Conservation (phyloP, 2,113 vertebrate genomes). For the Galeopterus variegatus region DNA sequence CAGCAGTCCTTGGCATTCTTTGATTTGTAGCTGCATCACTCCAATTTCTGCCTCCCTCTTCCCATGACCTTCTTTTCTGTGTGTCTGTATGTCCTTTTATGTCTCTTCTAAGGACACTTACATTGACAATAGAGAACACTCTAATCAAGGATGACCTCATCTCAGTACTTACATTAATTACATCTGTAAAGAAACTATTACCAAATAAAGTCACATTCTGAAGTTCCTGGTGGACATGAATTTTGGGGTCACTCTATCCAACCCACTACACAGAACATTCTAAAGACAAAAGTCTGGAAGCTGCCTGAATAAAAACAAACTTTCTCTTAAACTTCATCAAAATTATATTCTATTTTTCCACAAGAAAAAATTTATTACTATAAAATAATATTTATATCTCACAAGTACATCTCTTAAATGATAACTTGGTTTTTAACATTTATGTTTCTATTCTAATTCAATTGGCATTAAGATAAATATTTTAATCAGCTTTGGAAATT, state of each 20-base stretch:
- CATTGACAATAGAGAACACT: background rate
- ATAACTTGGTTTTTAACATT: background rate
- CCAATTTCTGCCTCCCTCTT: background rate
- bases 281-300: background rate
- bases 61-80: background rate
- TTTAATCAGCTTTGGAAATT: conserved; percentile 8
- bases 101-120: background rate
- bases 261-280: background rate
- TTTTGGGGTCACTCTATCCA: background rate
- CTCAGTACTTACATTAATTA: background rate
- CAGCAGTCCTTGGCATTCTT: background rate
- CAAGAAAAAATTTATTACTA: background rate
- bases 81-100: background rate
- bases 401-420: conserved; percentile 12
- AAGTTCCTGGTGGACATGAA: background rate
- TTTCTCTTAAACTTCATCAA: background rate
- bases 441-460: background rate
- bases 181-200: background rate
- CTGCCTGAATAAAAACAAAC: background rate
- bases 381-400: conserved; percentile 41
- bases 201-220: background rate
- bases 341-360: background rate
- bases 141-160: background rate
- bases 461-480: background rate
- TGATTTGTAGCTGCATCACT: background rate